These are phyloP conservation scores for Meda fulgida DNA, from an alignment of 2,797 vertebrate genomes.

Conservation along the genomic window DNA sequence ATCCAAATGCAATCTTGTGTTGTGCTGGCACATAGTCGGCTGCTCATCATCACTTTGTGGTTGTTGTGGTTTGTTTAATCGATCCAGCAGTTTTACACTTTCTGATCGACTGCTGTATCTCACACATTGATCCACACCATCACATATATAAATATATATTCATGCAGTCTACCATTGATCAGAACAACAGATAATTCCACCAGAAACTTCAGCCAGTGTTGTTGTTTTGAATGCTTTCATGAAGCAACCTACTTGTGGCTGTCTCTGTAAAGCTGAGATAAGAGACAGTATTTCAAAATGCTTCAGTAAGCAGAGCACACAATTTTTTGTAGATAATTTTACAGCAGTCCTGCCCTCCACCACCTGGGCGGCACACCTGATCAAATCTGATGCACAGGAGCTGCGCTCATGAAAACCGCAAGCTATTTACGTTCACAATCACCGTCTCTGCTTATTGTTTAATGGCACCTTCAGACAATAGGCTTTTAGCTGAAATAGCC, in stretches of 20 bases:
- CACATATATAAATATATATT: background rate
- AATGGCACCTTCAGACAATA: conserved; percentile 21
- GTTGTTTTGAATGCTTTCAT: background rate
- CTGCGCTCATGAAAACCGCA: conserved; percentile 22
- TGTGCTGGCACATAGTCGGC: background rate
- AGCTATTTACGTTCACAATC: conserved; percentile 26
- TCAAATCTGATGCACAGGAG: conserved; percentile 38
- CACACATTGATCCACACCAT: background rate
- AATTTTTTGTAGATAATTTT: background rate
- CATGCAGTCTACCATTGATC: background rate
- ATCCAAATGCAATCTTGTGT: background rate
- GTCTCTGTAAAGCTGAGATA: background rate
- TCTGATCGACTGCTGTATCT: background rate
- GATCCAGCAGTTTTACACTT: background rate
- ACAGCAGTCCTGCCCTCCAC: background rate
- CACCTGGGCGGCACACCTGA: conserved; percentile 15
- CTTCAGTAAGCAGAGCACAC: background rate
- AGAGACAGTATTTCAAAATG: background rate
- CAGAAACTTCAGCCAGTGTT: background rate
- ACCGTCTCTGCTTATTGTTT: background rate
- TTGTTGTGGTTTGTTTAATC: conserved; percentile 7
- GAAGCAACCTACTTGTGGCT: background rate
- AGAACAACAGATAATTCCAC: background rate
- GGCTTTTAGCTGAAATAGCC: conserved; percentile 12
- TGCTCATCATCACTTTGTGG: background rate